These are phyloP conservation scores for Acromyrmex charruanus DNA, from an alignment of 1,140 invertebrate genomes.

Conservation along the genomic window DNA sequence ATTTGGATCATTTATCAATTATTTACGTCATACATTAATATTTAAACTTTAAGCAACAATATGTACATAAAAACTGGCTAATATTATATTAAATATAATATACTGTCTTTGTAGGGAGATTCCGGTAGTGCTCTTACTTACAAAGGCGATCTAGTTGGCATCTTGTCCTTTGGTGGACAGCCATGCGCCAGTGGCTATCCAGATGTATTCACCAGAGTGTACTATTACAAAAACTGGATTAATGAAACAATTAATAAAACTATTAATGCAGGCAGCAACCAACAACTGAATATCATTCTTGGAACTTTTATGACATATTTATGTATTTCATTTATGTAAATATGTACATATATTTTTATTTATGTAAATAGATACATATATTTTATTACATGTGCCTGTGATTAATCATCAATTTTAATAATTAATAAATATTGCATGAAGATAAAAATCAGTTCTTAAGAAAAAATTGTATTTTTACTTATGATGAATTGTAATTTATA, in stretches of 20 bases:
- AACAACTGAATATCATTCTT: background rate
- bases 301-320: background rate
- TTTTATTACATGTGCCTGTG: background rate
- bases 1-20: background rate
- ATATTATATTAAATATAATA: background rate
- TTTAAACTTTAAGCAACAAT: background rate
- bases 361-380: background rate
- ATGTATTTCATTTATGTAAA: conserved; percentile 1
- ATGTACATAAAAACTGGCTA: background rate
- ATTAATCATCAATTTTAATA: conserved; percentile 5
- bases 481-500: background rate
- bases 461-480: background rate
- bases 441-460: background rate
- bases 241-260: background rate
- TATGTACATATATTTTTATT: background rate
- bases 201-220: conserved; percentile 11
- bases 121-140: background rate
- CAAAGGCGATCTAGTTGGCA: background rate
- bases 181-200: background rate
- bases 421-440: background rate
- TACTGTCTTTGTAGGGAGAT: background rate
- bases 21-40: background rate
- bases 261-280: too few relatives aligned
- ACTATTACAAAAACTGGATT: background rate
- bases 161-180: background rate